A percentile compares a stretch with the other conserved stretches of the same genome.
Evolutionary conservation across 2,797 vertebrate genomes (phyloP).

Genomic region (Spatula versicolor): DNA sequence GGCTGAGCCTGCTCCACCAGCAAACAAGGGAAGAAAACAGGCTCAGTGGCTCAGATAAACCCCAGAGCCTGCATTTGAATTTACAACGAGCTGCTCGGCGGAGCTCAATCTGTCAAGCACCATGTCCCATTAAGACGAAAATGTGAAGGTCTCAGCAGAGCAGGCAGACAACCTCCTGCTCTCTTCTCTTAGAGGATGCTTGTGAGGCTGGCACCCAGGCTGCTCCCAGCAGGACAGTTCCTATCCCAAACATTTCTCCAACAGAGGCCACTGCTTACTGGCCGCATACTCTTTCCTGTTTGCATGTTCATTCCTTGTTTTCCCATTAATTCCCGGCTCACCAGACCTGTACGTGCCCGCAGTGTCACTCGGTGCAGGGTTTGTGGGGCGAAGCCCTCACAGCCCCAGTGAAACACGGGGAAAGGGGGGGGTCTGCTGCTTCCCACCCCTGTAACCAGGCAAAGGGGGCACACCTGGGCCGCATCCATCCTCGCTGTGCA

Average conservation of each 20-base stretch:
- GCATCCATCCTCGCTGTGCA: neutral
- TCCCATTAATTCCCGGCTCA: neutral
- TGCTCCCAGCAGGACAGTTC: neutral
- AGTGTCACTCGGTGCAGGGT: fast-evolving
- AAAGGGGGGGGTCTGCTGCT: neutral
- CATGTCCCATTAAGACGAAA: slow-evolving; percentile 36
- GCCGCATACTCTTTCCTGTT: neutral
- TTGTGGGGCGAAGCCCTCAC: neutral
- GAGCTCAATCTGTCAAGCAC: slow-evolving; percentile 52
- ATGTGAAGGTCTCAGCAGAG: slow-evolving; percentile 41
- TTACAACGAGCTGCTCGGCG: slow-evolving; percentile 24
- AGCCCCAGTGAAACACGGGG: neutral
- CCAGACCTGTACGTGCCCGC: neutral
- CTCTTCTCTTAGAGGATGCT: neutral
- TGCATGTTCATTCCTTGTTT: neutral
- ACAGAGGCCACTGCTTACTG: neutral
- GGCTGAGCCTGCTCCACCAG: neutral
- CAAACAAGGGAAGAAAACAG: slow-evolving; percentile 4
- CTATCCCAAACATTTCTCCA: neutral
- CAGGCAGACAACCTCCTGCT: neutral
- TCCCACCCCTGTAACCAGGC: neutral
- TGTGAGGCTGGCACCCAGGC: neutral
- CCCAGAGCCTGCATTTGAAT: slow-evolving; percentile 44
- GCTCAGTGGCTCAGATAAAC: slow-evolving; percentile 3
- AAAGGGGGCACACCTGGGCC: neutral